Evolutionary conservation across 2,888 invertebrate genomes (phyloP), one percentile per base, ranked within the genome.

Genomic region (Neuroscelio doddi): DNA sequence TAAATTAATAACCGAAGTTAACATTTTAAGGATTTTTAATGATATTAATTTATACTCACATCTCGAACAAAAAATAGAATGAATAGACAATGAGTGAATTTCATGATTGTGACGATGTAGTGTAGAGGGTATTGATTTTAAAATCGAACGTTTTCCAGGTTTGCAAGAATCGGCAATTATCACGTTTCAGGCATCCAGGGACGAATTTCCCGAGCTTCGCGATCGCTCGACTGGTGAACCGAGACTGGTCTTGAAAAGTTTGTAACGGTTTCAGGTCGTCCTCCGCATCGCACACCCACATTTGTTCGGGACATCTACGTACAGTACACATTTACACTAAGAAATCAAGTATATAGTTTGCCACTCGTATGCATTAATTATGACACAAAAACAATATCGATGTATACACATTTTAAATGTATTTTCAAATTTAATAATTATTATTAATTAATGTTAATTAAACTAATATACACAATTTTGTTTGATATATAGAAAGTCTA

Each of bases 191-290:
- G 38, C 27, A 50, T 49, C 27, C 29, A 41, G 59, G 41, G 45
- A 56, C 59, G 12, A 59, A 66, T 57, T 55, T 49, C 46, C 45
- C 64, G 53, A 67, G 71, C 69, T 74, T 74, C 69, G 71, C 73
- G 41, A 65, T 44, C 47, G 67, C 58, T 44, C 76, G 78, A 69
- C 72, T 64, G 78, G 73, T 71, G 64, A 73, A 69, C 69, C 72
- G 66, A 75, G 78, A 82, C 81, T 82, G 81, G 72, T 75, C 72
- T 77, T 70, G 76, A 78, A 75, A 77, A 73, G 75, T 75, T 67
- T 69, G 73, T 81, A 81, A 82, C 81, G 81, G 81, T 81, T 76
- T 64, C 75, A 71, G 72, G 74, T 75, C 73, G 75, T 78, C 77
- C 74, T 76, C 70, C 47, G 55, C 71, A 55, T 68, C 73, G 71